Base-by-base conservation (phyloP, 1,140 invertebrate species). In the Trichogramma pretiosum region DNA sequence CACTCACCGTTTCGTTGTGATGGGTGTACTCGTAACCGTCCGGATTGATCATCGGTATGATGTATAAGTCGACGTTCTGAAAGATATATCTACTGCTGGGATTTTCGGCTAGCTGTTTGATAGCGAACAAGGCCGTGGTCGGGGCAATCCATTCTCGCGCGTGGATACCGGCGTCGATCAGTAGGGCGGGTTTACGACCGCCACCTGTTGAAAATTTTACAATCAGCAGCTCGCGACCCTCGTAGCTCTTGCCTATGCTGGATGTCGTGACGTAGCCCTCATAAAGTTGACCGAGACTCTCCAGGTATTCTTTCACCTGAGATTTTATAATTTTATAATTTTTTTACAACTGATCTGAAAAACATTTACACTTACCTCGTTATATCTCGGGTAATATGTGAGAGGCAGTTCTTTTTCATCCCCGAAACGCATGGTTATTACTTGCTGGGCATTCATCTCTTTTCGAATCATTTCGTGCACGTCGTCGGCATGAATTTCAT, bases 101-200 rank as follows among this genome's bases (percentile, higher is more conserved):
- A 1, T 16, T 11, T 60, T 70, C 56, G 30, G 75, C 57, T 10
- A 84, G 56, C 46, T 80, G 74, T 35, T 79, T 64, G 11, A 84
- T 77, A 13, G 83, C 75, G 55, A 79, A 84, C 2, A 84, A 66
- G 2, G 71, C 72, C 0, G 77, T 73, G 4, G 76, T 69, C 2
- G 78, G 73, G 0, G 78, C 70, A 5, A 84, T 74, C 80, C 80
- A 83, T 63, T 84, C 82, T 14, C 82, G 62, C 0, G 78, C 79
- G 64, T 84, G 80, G 13, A 77, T 77, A 5, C 74, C 75, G 3
- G 59, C 72, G 43, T 76, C 72, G 16, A 75, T 70, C 37, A 75
- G 63, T 30, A 75, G 55, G 3, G 71, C 58, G 1, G 43, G 52
- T 17, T 54, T 57, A 56, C 69, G 59, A 9, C 58, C 60, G 8